Evolutionary conservation across 35 echinoderm and acorn worm species (phyloP).

Genomic region (Chiridota heheva): DNA sequence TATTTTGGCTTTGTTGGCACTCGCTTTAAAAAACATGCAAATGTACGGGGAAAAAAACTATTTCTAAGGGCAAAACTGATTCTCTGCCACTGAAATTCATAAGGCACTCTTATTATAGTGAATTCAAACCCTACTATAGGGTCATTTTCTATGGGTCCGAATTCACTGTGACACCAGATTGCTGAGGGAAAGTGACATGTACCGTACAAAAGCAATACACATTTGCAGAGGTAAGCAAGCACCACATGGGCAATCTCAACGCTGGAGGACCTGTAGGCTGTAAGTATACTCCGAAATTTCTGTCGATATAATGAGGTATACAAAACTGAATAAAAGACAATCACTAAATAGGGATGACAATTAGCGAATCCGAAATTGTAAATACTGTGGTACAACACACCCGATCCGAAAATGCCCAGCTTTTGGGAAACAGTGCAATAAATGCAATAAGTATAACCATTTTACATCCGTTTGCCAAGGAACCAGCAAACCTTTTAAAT

Average conservation of each 20-base stretch:
- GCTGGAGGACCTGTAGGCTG: no score
- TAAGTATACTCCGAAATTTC: no score
- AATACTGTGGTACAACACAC: neutral
- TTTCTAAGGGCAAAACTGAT: no score
- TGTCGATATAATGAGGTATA: neutral
- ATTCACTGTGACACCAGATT: no score
- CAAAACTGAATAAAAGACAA: neutral
- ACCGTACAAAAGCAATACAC: slow-evolving; percentile 30
- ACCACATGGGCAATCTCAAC: neutral
- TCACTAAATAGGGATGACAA: neutral
- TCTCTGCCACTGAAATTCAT: no score
- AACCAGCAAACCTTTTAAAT: neutral
- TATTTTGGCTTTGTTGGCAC: no score
- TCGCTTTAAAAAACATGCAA: no score
- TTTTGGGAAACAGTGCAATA: slow-evolving; percentile 19
- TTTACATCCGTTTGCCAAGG: slow-evolving; percentile 13
- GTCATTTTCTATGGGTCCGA: no score
- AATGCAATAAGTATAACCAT: slow-evolving; percentile 30
- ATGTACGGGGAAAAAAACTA: no score
- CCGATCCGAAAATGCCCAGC: slow-evolving; percentile 2
- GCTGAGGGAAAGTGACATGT: slow-evolving; percentile 5
- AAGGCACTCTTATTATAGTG: no score
- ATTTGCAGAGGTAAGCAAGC: slow-evolving; percentile 25
- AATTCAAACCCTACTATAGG: no score
- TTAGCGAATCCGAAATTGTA: neutral